phyloP scores from a whole-genome alignment of 2,888 invertebrate genomes.

The Subacronicta megacephala region DNA sequence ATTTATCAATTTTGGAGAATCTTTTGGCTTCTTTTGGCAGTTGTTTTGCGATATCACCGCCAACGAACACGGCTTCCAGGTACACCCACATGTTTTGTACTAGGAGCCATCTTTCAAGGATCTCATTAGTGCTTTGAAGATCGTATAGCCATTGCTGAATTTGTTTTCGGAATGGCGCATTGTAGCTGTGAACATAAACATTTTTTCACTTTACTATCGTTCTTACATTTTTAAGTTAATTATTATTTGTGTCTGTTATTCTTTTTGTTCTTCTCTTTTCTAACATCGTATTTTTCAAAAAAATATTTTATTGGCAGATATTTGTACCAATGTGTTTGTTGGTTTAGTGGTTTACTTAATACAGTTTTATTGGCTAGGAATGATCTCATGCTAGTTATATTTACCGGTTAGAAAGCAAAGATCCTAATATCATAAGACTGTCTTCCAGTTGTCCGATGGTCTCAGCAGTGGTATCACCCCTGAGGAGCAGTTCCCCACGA shows the following conservation, averaged over 20 bases:
- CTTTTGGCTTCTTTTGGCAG: conserved; percentile 98
- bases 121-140: conserved; percentile 98
- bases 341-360: background rate
- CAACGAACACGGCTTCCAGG: conserved; percentile 98
- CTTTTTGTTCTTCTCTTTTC: too few species aligned
- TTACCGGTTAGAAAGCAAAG: conserved; percentile 96
- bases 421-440: conserved; percentile 98
- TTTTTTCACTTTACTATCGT: background rate
- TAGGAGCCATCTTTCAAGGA: conserved; percentile 97
- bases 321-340: too few species aligned
- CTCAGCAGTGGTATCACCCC: conserved; percentile 98
- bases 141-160: conserved; percentile 99
- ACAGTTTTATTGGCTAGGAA: too few species aligned
- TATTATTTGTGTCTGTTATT: too few species aligned
- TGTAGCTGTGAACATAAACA: conserved; percentile 91
- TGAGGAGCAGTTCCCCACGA: conserved; percentile 96
- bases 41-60: conserved; percentile 99
- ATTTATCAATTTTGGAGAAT: conserved; percentile 99
- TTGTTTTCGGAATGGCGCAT: conserved; percentile 98
- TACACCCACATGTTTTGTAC: conserved; percentile 99
- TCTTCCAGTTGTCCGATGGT: conserved; percentile 98
- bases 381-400: background rate
- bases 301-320: too few species aligned
- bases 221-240: too few species aligned
- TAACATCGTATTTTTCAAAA: too few species aligned